Evolutionary conservation across 2,888 invertebrate species (phyloP).

Genomic region (Drepanosiphum platanoidis): DNA sequence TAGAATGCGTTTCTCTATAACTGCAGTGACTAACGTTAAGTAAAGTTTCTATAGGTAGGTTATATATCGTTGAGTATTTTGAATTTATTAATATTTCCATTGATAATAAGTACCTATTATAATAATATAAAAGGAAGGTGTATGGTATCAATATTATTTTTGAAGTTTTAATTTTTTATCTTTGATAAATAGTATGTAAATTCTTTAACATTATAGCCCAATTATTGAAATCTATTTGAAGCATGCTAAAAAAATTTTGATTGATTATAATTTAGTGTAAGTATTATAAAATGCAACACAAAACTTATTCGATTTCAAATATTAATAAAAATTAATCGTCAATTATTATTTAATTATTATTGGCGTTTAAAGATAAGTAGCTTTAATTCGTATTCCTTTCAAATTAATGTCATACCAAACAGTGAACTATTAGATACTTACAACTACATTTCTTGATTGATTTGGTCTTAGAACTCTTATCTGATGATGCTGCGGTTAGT

Average conservation of each 20-base stretch:
- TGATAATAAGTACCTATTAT: background rate
- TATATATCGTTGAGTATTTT: background rate
- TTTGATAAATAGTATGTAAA: too few relatives aligned
- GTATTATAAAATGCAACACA: background rate
- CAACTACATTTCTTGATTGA: conserved; percentile 32
- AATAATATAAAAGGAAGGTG: too few relatives aligned
- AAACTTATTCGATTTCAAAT: background rate
- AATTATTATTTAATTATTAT: background rate
- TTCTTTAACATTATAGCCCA: too few relatives aligned
- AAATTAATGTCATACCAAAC: background rate
- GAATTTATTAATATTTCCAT: background rate
- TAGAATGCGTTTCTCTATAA: too few relatives aligned
- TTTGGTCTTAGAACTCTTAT: conserved; percentile 12
- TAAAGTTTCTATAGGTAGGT: background rate
- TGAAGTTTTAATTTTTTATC: too few relatives aligned
- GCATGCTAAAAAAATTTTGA: background rate
- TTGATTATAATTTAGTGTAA: background rate
- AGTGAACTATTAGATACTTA: conserved; percentile 37
- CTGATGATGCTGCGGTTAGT: background rate
- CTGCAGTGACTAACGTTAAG: too few relatives aligned
- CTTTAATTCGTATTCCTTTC: background rate
- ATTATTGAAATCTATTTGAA: too few relatives aligned
- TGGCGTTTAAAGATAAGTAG: background rate
- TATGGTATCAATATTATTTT: too few relatives aligned
- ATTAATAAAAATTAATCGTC: background rate